Percentiles rank a stretch among this genome's conserved stretches.
phyloP scores from a whole-genome alignment of 2,797 vertebrate genomes.

The Hozukius guyotensis region DNA sequence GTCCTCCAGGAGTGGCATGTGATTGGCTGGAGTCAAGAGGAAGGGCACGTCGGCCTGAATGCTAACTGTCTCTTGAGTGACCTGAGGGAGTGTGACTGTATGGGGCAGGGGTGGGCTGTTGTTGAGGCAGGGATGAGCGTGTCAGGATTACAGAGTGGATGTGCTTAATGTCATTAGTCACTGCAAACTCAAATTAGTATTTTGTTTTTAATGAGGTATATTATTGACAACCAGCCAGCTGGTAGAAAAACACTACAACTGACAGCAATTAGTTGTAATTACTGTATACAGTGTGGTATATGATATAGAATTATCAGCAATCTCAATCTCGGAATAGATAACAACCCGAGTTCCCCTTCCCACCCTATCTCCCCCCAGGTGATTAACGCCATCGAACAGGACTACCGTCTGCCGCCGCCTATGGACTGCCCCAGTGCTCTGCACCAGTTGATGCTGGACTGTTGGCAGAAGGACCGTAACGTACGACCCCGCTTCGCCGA shows the following conservation, averaged over 20 bases:
- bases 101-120: not conserved
- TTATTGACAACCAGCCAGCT: slow-evolving; percentile 9
- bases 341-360: not conserved
- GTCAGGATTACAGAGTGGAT: slow-evolving; percentile 10
- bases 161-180: slow-evolving; percentile 3
- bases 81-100: slow-evolving; percentile 7
- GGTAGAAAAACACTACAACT: not conserved
- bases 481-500: slow-evolving; percentile 95
- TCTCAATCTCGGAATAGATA: not conserved
- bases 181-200: slow-evolving; percentile 8
- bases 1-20: slow-evolving; percentile 53
- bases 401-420: slow-evolving; percentile 96
- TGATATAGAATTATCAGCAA: not conserved
- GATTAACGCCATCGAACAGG: slow-evolving; percentile 98
- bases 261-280: not conserved
- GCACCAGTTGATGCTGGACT: slow-evolving; percentile 98
- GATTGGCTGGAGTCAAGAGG: slow-evolving; percentile 56
- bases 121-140: not conserved
- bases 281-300: not conserved
- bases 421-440: slow-evolving; percentile 99
- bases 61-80: slow-evolving; percentile 49
- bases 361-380: slow-evolving; percentile 79
- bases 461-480: slow-evolving; percentile 99
- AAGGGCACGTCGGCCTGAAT: slow-evolving; percentile 53
- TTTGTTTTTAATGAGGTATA: slow-evolving; percentile 7